Evolutionary conservation across 2,888 invertebrate species (phyloP).

Genomic region (Tridacna crocea): DNA sequence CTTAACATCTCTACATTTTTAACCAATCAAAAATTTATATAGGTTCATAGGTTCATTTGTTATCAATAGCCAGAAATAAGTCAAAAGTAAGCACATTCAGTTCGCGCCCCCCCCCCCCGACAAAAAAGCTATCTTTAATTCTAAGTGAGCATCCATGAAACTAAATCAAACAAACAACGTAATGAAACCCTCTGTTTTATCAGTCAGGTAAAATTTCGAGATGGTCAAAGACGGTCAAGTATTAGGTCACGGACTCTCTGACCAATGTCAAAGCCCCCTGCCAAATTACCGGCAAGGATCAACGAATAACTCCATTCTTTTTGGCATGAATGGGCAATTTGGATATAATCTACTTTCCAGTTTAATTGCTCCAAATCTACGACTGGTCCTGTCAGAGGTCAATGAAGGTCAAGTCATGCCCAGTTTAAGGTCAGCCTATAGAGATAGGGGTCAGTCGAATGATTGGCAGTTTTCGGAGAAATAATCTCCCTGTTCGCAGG

Average conservation of each 20-base stretch:
- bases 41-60: too few relatives aligned
- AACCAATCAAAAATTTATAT: too few relatives aligned
- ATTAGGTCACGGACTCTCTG: conserved; percentile 50
- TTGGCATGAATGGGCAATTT: conserved; percentile 57
- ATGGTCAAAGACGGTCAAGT: conserved; percentile 41
- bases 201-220: neutral
- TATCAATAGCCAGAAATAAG: too few relatives aligned
- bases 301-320: conserved; percentile 40
- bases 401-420: conserved; percentile 58
- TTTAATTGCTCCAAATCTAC: conserved; percentile 65
- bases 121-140: too few relatives aligned
- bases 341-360: conserved; percentile 60
- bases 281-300: conserved; percentile 39
- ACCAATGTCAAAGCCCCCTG: conserved; percentile 42
- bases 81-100: too few relatives aligned
- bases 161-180: too few relatives aligned
- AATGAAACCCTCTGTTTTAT: too few relatives aligned
- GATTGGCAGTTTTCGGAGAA: conserved; percentile 59
- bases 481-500: conserved; percentile 44
- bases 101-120: too few relatives aligned
- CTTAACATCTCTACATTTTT: too few relatives aligned
- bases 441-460: conserved; percentile 52
- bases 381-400: conserved; percentile 53
- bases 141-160: too few relatives aligned
- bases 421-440: conserved; percentile 57